Evolutionary conservation across 2,888 invertebrate genomes (phyloP).

Genomic region (Eurois occulta): DNA sequence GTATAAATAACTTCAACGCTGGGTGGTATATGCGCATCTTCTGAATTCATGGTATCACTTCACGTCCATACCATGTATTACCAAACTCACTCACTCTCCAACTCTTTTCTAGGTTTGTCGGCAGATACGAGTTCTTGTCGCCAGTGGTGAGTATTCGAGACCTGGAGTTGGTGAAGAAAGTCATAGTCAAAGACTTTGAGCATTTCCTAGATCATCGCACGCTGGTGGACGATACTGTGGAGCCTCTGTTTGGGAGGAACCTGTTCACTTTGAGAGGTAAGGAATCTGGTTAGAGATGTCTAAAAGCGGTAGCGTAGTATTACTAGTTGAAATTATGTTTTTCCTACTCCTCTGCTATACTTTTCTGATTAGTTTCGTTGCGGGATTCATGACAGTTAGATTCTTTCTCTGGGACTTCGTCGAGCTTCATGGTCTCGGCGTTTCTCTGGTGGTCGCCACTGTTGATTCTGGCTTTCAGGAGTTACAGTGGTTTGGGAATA

Average conservation of each 20-base stretch:
- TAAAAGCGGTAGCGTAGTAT: not conserved
- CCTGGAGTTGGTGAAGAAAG: conserved; percentile 87
- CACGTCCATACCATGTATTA: not conserved
- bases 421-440: too few relatives aligned
- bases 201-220: conserved; percentile 87
- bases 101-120: conserved; percentile 73
- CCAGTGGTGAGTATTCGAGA: conserved; percentile 83
- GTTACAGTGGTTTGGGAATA: too few relatives aligned
- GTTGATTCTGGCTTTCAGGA: too few relatives aligned
- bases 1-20: not conserved
- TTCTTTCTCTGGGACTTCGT: too few relatives aligned
- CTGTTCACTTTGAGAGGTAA: conserved; percentile 86
- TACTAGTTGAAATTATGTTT: too few relatives aligned
- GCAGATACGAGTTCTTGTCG: conserved; percentile 81
- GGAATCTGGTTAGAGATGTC: not conserved
- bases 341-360: too few relatives aligned
- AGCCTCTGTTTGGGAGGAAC: conserved; percentile 86
- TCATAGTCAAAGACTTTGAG: conserved; percentile 89
- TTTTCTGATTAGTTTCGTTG: too few relatives aligned
- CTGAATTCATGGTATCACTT: not conserved
- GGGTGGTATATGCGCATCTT: not conserved
- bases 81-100: not conserved
- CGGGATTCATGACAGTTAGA: too few relatives aligned
- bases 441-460: too few relatives aligned
- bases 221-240: conserved; percentile 66